These are phyloP conservation scores for Turritopsis dohrnii DNA, from an alignment of 30 jellyfish, hydroid and myxozoan species.

Conservation along the genomic window DNA sequence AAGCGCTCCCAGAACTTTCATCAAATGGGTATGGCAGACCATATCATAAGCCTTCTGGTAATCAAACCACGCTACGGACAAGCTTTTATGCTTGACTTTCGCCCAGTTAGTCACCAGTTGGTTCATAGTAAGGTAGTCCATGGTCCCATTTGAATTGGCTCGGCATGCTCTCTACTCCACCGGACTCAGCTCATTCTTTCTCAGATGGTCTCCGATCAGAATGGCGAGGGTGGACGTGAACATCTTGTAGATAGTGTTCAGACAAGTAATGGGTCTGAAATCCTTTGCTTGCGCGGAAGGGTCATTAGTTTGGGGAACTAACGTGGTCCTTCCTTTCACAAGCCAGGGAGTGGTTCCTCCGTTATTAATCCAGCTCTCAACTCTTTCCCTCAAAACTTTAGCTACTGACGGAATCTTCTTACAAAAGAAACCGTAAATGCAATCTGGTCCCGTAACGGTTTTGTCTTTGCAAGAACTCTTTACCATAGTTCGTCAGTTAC, in stretches of 20 bases:
- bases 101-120: neutral
- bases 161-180: neutral
- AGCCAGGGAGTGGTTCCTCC: neutral
- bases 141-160: neutral
- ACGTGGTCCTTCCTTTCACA: neutral
- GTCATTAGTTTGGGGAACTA: neutral
- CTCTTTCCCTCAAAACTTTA: neutral
- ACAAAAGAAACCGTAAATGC: too few relatives aligned
- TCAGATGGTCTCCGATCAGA: neutral
- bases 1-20: too few relatives aligned
- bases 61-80: neutral
- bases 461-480: too few relatives aligned
- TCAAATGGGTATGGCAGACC: neutral
- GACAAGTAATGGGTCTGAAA: neutral
- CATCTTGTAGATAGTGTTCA: neutral
- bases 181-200: neutral
- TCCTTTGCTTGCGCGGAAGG: neutral
- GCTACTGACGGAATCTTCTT: neutral
- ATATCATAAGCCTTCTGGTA: neutral
- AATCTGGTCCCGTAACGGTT: too few relatives aligned
- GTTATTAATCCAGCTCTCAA: neutral
- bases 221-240: neutral
- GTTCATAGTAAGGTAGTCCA: neutral
- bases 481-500: neutral
- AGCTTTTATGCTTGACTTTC: neutral